A percentile compares a stretch with the other conserved stretches of the same genome.
Evolutionary conservation across 2,113 vertebrate genomes (phyloP).

Genomic region (Sphyrna mokarran): DNA sequence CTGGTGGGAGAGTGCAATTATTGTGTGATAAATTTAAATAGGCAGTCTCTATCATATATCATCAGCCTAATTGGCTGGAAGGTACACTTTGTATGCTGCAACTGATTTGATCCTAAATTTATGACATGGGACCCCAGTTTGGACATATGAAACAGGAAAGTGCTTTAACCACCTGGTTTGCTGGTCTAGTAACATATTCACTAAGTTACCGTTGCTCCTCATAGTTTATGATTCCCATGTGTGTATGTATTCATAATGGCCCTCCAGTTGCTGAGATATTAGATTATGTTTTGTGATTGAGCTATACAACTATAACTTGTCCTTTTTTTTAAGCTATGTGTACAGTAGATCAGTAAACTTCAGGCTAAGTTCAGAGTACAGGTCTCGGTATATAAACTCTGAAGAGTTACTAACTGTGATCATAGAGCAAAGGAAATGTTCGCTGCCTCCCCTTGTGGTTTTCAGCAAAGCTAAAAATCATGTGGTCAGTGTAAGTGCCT

Average conservation of each 20-base stretch:
- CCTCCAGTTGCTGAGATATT: neutral
- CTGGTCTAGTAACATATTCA: neutral
- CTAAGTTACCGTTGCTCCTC: neutral
- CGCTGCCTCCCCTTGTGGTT: neutral
- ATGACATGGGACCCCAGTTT: neutral
- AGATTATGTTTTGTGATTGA: neutral
- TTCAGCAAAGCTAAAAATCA: neutral
- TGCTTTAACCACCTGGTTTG: neutral
- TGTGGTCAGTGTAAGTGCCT: neutral
- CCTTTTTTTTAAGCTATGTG: neutral
- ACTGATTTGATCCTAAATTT: neutral
- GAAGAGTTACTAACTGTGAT: slow-evolving; percentile 25
- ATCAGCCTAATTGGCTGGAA: neutral
- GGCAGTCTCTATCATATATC: neutral
- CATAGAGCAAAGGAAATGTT: neutral
- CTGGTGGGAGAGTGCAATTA: neutral
- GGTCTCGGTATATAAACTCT: neutral
- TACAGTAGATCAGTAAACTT: too few species aligned
- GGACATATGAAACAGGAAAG: neutral
- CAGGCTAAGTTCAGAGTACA: neutral
- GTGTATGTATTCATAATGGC: too few species aligned
- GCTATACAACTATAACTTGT: neutral
- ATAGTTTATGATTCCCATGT: neutral
- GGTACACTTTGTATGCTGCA: neutral
- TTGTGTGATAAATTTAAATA: neutral